Conservation (phyloP, 2,888 invertebrate genomes). For the Plebejus melissa region DNA sequence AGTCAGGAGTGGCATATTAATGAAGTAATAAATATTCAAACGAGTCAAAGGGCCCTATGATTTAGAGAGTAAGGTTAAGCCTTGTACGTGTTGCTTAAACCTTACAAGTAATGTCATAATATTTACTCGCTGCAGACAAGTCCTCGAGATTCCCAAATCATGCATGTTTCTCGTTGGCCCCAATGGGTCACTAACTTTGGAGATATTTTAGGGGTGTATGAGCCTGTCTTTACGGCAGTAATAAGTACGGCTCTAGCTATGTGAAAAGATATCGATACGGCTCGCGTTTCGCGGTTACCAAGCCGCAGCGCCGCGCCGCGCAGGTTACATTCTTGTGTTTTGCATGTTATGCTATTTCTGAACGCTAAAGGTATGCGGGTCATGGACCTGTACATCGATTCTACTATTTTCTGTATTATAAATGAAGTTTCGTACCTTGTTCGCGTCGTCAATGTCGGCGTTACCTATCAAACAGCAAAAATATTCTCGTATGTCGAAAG, state of each 20-base stretch:
- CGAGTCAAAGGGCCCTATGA: conserved; percentile 21
- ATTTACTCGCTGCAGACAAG: neutral
- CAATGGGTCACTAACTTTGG: neutral
- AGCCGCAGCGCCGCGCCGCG: conserved; percentile 55
- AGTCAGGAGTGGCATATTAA: conserved; percentile 29
- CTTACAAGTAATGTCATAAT: neutral
- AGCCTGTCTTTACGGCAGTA: neutral
- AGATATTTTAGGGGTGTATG: neutral
- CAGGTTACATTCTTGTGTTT: conserved; percentile 50
- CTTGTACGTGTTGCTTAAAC: neutral
- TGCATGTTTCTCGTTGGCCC: neutral
- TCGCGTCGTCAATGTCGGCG: neutral
- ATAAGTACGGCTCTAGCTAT: conserved; percentile 35
- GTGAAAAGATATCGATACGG: conserved; percentile 64
- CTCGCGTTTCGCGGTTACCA: conserved; percentile 58
- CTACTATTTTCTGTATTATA: neutral
- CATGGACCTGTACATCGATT: conserved; percentile 41
- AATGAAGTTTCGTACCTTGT: neutral
- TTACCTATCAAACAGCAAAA: no score
- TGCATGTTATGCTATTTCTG: conserved; percentile 34
- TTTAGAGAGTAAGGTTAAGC: neutral
- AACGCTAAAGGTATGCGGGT: conserved; percentile 36
- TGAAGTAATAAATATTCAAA: conserved; percentile 31
- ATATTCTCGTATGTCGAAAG: no score
- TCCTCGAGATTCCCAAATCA: neutral